A percentile compares a stretch with the other conserved stretches of the same genome.
These are phyloP conservation scores for Neosilurus mollespiculum DNA, from an alignment of 2,797 vertebrate species.

Conservation along the genomic window DNA sequence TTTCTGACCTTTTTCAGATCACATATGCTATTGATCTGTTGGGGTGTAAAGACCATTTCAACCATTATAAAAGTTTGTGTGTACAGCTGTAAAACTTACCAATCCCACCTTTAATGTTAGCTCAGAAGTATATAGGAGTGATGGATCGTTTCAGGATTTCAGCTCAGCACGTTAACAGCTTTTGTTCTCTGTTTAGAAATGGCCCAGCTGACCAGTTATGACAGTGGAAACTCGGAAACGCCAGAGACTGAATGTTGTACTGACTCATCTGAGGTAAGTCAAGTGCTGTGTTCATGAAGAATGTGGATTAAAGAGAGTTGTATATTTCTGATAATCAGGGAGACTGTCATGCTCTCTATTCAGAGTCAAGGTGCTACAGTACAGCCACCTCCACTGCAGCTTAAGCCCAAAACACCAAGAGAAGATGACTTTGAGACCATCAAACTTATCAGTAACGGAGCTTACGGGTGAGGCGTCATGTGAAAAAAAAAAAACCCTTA, in stretches of 20 bases:
- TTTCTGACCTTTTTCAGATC: too few relatives aligned
- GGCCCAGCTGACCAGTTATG: slow-evolving; percentile 94
- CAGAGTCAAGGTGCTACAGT: slow-evolving; percentile 77
- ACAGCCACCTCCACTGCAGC: slow-evolving; percentile 67
- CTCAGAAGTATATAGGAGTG: background rate
- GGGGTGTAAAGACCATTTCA: too few relatives aligned
- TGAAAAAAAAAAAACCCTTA: background rate
- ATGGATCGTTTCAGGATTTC: background rate
- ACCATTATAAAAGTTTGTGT: too few relatives aligned
- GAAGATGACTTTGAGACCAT: slow-evolving; percentile 96
- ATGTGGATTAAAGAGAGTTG: background rate
- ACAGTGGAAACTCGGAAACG: slow-evolving; percentile 87
- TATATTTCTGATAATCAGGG: background rate
- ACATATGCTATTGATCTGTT: too few relatives aligned
- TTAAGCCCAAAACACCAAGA: slow-evolving; percentile 81
- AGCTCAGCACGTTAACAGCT: background rate
- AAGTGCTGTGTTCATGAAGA: background rate
- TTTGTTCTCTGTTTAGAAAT: slow-evolving; percentile 79
- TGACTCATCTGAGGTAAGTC: slow-evolving; percentile 86
- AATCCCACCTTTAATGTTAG: background rate
- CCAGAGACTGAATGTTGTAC: slow-evolving; percentile 82
- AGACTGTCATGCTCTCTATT: slow-evolving; percentile 39
- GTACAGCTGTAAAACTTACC: too few relatives aligned
- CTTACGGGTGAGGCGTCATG: slow-evolving; percentile 82
- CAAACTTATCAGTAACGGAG: slow-evolving; percentile 96